Evolutionary conservation across 2,797 vertebrate species (phyloP).

Genomic region (Hylomyscus alleni): DNA sequence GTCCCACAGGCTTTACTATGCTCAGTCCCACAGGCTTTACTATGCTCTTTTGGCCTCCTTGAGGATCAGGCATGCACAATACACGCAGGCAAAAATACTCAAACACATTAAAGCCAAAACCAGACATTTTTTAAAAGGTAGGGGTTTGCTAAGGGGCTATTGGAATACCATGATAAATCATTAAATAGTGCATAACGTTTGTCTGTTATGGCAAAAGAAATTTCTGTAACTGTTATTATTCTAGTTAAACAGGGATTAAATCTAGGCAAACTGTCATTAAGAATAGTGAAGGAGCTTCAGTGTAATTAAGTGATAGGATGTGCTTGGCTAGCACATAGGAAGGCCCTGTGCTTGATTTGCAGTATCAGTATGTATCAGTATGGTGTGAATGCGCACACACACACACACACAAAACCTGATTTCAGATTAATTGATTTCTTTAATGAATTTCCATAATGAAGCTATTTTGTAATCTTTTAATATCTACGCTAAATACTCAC

Average conservation of each 20-base stretch:
- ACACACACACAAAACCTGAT: neutral
- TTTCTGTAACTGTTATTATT: neutral
- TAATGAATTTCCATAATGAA: constrained; percentile 39
- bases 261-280: constrained; percentile 5
- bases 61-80: neutral
- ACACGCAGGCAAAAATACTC: neutral
- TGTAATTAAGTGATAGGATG: neutral
- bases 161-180: neutral
- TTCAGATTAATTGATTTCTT: constrained; percentile 42
- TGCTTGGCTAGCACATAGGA: neutral
- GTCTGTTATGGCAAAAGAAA: neutral
- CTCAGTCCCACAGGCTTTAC: neutral
- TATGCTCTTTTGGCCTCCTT: neutral
- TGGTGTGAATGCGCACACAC: no score
- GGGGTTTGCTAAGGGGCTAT: neutral
- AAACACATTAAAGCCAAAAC: neutral
- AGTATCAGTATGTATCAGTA: neutral
- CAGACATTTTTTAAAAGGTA: neutral
- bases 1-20: neutral
- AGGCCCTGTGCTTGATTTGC: neutral
- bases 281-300: neutral
- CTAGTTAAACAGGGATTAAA: constrained; percentile 12
- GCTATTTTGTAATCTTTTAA: constrained; percentile 29
- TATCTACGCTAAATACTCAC: constrained; percentile 44
- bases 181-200: neutral